These are phyloP conservation scores for Podilymbus podiceps DNA, from an alignment of 2,113 vertebrate species.

Conservation along the genomic window DNA sequence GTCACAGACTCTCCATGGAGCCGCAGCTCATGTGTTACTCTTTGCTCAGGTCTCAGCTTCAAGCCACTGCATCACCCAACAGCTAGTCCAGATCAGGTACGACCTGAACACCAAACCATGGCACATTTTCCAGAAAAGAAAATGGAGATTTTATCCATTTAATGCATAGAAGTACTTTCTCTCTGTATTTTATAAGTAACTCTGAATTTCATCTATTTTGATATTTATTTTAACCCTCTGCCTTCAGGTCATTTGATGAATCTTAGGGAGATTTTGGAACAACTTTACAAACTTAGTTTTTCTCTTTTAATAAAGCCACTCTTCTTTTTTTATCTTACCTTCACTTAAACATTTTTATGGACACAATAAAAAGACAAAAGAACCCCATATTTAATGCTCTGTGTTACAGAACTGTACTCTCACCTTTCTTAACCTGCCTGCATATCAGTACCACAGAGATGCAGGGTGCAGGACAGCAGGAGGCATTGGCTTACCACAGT, in stretches of 20 bases:
- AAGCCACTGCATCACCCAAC: not conserved
- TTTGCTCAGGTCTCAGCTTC: not conserved
- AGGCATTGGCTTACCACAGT: not conserved
- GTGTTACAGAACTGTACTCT: not conserved
- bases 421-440: not conserved
- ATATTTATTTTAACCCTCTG: not conserved
- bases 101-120: not conserved
- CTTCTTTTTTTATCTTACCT: not conserved
- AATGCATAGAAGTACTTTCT: not conserved
- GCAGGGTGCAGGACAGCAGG: not conserved
- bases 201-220: not conserved
- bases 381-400: not conserved
- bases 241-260: not conserved
- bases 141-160: not conserved
- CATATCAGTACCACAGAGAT: not conserved
- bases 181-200: not conserved
- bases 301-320: not conserved
- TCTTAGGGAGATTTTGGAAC: not conserved
- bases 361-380: not conserved
- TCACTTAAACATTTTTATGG: not conserved
- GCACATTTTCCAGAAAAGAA: not conserved
- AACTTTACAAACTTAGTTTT: not conserved
- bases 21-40: not conserved
- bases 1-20: not conserved
- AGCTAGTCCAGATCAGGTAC: not conserved